Conservation (phyloP, 2,113 vertebrate species). For the Semnornis frantzii region DNA sequence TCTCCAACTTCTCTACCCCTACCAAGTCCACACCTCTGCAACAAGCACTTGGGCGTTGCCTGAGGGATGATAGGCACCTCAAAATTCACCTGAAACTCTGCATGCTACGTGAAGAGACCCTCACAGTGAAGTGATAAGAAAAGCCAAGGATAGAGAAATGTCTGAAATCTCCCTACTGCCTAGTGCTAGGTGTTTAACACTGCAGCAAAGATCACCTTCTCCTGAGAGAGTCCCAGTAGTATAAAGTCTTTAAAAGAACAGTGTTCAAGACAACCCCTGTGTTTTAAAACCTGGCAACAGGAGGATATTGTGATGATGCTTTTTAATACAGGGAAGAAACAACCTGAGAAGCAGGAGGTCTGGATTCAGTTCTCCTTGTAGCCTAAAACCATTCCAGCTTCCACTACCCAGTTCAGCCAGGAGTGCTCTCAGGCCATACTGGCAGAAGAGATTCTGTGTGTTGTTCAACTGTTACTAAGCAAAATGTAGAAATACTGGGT, state of each 20-base stretch:
- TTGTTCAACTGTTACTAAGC: neutral
- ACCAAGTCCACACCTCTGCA: fast-evolving
- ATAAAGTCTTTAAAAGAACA: neutral
- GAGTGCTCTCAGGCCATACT: fast-evolving
- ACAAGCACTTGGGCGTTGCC: neutral
- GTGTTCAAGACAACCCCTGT: neutral
- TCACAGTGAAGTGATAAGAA: neutral
- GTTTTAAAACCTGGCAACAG: neutral
- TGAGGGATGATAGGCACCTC: neutral
- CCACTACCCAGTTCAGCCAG: neutral
- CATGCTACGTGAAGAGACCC: neutral
- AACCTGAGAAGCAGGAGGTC: neutral
- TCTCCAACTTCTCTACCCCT: neutral
- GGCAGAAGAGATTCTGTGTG: neutral
- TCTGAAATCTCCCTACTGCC: neutral
- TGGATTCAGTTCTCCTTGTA: neutral
- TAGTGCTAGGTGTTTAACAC: neutral
- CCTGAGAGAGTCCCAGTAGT: neutral
- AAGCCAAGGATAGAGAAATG: neutral
- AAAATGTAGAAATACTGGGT: neutral
- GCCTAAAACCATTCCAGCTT: neutral
- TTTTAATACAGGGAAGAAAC: neutral
- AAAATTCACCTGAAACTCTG: neutral
- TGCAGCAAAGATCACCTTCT: neutral
- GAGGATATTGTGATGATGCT: neutral